Conservation (phyloP, 2,797 vertebrate genomes). For the Bryconaethiops microstoma region DNA sequence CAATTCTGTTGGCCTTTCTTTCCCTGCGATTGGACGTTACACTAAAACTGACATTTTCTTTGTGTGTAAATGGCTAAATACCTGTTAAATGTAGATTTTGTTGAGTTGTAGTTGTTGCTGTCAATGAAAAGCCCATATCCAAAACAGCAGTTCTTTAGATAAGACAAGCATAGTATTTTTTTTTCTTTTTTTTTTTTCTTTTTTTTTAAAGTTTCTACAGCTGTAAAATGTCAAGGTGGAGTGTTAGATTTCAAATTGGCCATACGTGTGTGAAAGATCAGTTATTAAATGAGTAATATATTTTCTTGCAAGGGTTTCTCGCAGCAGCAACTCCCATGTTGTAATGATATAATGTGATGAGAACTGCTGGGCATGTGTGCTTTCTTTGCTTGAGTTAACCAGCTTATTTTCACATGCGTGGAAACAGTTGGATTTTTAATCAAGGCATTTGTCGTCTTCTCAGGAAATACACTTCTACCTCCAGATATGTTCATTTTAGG, state of each 20-base stretch:
- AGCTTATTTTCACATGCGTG: constrained; percentile 59
- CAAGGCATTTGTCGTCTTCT: constrained; percentile 73
- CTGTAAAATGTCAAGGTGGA: constrained; percentile 14
- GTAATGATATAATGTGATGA: constrained; percentile 52
- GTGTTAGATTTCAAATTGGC: background rate
- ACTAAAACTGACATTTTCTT: constrained; percentile 45
- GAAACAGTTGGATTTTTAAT: constrained; percentile 65
- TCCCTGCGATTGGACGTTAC: constrained; percentile 46
- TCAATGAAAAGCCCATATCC: background rate
- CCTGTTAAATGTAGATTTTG: constrained; percentile 28
- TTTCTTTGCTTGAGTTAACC: constrained; percentile 54
- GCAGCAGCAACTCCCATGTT: constrained; percentile 61
- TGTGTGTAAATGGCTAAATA: background rate
- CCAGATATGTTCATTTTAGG: constrained; percentile 73
- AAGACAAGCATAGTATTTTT: background rate
- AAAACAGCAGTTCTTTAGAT: background rate
- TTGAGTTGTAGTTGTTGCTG: background rate
- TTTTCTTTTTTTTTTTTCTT: background rate
- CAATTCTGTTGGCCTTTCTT: constrained; percentile 63
- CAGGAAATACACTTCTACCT: constrained; percentile 87
- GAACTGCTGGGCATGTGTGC: constrained; percentile 18
- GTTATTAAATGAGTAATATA: background rate
- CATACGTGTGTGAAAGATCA: background rate
- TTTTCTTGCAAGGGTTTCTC: background rate
- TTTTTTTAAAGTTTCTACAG: background rate